Percentiles rank a stretch among this genome's conserved stretches.
phyloP scores from a whole-genome alignment of 2,113 vertebrate species.

The Podarcis cretensis region DNA sequence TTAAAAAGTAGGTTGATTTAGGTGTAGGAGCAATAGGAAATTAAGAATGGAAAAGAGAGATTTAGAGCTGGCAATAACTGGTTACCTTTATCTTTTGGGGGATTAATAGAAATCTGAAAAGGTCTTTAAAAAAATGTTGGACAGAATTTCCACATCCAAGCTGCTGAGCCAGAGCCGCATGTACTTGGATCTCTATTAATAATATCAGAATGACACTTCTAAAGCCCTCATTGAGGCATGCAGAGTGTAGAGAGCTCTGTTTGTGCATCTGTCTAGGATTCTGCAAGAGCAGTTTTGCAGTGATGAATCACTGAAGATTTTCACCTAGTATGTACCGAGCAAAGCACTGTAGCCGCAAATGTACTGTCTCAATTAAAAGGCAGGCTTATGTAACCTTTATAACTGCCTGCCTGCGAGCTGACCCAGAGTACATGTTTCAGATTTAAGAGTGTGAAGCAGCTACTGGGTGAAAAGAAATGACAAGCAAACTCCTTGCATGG shows the following conservation, averaged over 20 bases:
- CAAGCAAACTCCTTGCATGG: not conserved
- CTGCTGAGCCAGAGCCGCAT: not conserved
- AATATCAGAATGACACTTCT: not conserved
- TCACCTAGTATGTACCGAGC: not conserved
- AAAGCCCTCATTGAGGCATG: not conserved
- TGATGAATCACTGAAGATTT: slow-evolving; percentile 7
- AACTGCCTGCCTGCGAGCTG: not conserved
- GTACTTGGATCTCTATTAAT: not conserved
- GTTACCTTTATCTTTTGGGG: not conserved
- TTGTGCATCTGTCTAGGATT: not conserved
- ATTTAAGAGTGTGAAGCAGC: not conserved
- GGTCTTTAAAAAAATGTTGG: not conserved
- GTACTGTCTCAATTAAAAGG: not conserved
- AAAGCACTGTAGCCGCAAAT: not conserved
- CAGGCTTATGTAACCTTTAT: slow-evolving; percentile 1
- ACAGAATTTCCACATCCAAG: not conserved
- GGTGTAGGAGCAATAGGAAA: too few species aligned
- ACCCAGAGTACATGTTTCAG: not conserved
- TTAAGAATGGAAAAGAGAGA: not conserved
- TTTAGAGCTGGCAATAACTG: not conserved
- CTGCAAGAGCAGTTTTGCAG: not conserved
- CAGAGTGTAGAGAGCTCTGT: not conserved
- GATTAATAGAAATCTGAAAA: not conserved
- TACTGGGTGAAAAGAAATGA: not conserved
- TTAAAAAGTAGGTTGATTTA: not conserved